Percentiles rank a stretch among this genome's conserved stretches.
These are phyloP conservation scores for Artibeus lituratus DNA, from an alignment of 2,797 vertebrate genomes.

Conservation along the genomic window DNA sequence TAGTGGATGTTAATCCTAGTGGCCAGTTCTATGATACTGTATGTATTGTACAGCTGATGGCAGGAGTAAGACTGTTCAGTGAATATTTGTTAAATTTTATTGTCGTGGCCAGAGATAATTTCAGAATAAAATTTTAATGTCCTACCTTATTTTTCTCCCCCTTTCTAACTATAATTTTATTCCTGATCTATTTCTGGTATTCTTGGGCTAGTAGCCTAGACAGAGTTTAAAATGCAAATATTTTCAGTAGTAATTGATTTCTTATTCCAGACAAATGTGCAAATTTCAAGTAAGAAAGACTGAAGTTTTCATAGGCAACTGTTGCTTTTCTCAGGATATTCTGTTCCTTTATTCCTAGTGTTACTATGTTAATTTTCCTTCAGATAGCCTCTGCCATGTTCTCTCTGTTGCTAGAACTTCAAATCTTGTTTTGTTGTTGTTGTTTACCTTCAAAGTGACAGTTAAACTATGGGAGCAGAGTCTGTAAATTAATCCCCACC, in stretches of 20 bases:
- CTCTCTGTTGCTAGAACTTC: background rate
- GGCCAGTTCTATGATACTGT: constrained; percentile 96
- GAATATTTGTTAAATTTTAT: constrained; percentile 98
- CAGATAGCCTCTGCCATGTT: background rate
- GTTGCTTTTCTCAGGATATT: constrained; percentile 21
- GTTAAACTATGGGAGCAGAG: background rate
- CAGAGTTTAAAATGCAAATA: background rate
- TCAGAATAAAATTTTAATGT: constrained; percentile 92
- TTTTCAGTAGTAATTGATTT: background rate
- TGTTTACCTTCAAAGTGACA: background rate
- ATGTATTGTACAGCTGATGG: constrained; percentile 97
- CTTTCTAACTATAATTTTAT: constrained; percentile 72
- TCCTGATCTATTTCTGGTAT: constrained; percentile 42
- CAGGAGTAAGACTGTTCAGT: constrained; percentile 93
- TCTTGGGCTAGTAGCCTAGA: background rate
- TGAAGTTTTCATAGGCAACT: background rate
- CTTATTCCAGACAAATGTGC: background rate
- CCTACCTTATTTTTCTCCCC: constrained; percentile 82
- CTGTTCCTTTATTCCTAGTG: background rate
- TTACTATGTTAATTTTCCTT: background rate
- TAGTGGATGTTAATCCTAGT: constrained; percentile 90
- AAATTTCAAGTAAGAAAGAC: background rate
- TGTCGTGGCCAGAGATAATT: constrained; percentile 96
- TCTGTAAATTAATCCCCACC: background rate
- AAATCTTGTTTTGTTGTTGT: background rate